Evolutionary conservation across 2,113 vertebrate genomes (phyloP).

Genomic region (Ondatra zibethicus): DNA sequence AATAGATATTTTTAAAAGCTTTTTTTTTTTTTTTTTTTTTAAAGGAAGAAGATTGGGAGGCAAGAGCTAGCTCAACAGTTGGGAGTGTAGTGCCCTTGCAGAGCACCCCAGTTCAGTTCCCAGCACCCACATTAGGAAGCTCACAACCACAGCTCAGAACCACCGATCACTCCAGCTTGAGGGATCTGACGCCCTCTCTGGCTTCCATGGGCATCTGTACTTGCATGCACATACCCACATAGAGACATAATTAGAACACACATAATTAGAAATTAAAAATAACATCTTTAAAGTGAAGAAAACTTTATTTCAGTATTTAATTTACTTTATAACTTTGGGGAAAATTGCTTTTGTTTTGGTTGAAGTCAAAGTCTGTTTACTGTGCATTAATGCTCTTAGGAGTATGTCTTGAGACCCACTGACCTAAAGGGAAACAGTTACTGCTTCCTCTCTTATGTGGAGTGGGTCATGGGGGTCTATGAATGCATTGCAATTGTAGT

Average conservation of each 20-base stretch:
- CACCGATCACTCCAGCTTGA: no score
- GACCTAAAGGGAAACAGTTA: background rate
- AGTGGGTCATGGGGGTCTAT: background rate
- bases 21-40: background rate
- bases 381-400: background rate
- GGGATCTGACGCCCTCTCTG: background rate
- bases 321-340: slow-evolving; percentile 29
- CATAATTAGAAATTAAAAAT: background rate
- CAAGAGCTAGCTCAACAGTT: background rate
- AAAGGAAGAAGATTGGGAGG: background rate
- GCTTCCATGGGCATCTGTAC: background rate
- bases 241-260: background rate
- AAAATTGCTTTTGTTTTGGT: slow-evolving; percentile 22
- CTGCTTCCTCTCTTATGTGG: slow-evolving; percentile 13
- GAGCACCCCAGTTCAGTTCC: background rate
- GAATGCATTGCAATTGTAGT: slow-evolving; percentile 13
- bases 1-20: background rate
- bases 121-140: no score
- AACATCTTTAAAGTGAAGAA: slow-evolving; percentile 30
- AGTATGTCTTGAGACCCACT: background rate
- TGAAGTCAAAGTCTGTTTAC: slow-evolving; percentile 44
- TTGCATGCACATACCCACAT: background rate
- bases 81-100: no score
- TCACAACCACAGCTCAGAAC: background rate
- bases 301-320: background rate